Evolutionary conservation across 2,113 vertebrate genomes (phyloP), one percentile per base, ranked within the genome.

Genomic region (Psittacula cyanocephala): DNA sequence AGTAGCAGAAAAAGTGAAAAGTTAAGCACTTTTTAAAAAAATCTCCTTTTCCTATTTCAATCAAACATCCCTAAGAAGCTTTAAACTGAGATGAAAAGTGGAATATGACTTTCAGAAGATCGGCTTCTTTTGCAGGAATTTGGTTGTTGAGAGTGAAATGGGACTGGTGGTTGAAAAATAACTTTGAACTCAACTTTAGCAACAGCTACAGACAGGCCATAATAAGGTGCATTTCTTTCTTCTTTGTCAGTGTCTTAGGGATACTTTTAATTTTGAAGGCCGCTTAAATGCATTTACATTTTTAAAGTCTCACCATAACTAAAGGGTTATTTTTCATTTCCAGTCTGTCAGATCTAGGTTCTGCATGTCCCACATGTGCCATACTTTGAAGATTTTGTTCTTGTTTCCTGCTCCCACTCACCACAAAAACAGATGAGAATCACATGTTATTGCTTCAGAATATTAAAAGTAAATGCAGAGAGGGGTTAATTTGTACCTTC

Each of bases 381-480:
- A 47, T 80, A 31, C 55, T 89, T 52, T 2, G 13, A 94, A 87
- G 28, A 20, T 62, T 78, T 57, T 52, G 31, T 88, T 88, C 90
- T 69, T 46, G 9, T 65, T 96, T 86, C 57, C 55, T 88, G 46
- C 44, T 77, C 94, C 53, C 19, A 20, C 75, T 82, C 94, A 69
- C 90, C 89, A 71, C 71, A 49, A 81, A 82, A 84, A 7, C 57
- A 91, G 59, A 81, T 47, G 33, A 90, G 85, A 80, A 90, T 67
- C 72, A 47, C 41, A 89, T 1, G 0, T 81, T 95, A 93, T 79
- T 91, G 22, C 79, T 91, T 81, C 3, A 27, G 37, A 94, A 92
- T 87, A 97, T 86, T 89, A 95, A 90, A 96, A 94, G 75, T 60
- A 95, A 71, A 90, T 23, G 70, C 79, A 88, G 91, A 88, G n/a